phyloP scores from a whole-genome alignment of 2,113 vertebrate genomes.

The Mastomys coucha region DNA sequence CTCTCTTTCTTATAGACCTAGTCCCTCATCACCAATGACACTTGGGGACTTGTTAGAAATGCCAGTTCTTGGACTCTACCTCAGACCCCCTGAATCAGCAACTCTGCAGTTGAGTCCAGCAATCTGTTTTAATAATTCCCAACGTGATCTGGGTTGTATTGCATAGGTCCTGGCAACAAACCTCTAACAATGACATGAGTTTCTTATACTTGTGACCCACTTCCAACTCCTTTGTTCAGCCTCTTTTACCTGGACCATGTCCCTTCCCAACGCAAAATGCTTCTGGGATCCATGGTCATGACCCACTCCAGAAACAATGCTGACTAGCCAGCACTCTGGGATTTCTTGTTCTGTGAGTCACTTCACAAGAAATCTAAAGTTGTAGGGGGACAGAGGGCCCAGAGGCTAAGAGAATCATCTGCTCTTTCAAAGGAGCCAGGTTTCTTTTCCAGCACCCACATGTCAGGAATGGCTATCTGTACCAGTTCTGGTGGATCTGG shows the following conservation, averaged over 20 bases:
- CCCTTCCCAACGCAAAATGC: not conserved
- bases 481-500: too few species aligned
- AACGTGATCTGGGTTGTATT: not conserved
- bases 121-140: conserved; percentile 20
- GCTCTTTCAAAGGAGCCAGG: not conserved
- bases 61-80: not conserved
- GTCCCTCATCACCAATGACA: not conserved
- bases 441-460: not conserved
- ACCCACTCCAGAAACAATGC: not conserved
- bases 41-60: not conserved
- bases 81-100: not conserved
- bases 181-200: not conserved
- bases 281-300: not conserved
- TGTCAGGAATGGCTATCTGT: not conserved
- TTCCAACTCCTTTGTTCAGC: conserved; percentile 4
- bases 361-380: not conserved
- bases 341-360: conserved; percentile 4
- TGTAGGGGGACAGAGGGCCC: not conserved
- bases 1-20: not conserved
- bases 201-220: not conserved
- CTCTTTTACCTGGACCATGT: not conserved
- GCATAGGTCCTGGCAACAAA: not conserved
- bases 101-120: not conserved
- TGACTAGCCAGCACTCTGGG: not conserved
- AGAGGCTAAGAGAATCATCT: not conserved